A percentile compares a stretch with the other conserved stretches of the same genome.
These are phyloP conservation scores for Typhlomys cinereus DNA, from an alignment of 2,113 vertebrate genomes.

Conservation along the genomic window DNA sequence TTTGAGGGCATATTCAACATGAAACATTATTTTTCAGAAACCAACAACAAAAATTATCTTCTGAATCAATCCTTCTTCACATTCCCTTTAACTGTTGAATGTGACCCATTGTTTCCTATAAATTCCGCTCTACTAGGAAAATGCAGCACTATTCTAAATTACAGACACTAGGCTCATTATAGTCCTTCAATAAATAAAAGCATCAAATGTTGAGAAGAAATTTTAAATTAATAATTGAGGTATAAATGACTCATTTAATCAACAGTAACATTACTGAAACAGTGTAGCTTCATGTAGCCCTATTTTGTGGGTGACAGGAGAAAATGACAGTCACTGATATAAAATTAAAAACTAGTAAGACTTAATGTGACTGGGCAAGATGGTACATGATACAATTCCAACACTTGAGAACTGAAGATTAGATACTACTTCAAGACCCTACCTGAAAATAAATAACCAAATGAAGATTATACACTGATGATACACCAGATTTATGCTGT, in stretches of 20 bases:
- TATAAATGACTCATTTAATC: conserved; percentile 15
- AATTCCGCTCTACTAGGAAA: conserved; percentile 7
- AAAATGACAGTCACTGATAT: not conserved
- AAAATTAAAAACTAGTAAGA: not conserved
- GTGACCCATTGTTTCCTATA: not conserved
- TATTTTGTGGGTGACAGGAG: not conserved
- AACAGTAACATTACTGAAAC: not conserved
- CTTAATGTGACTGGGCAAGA: not conserved
- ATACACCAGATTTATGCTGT: no score
- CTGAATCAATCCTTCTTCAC: not conserved
- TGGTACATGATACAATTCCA: not conserved
- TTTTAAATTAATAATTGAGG: conserved; percentile 18
- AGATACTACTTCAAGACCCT: no score
- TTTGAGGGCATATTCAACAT: not conserved
- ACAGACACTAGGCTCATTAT: not conserved
- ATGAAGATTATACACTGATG: no score
- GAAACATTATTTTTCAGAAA: conserved; percentile 1
- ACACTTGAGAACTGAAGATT: not conserved
- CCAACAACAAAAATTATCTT: conserved; percentile 7
- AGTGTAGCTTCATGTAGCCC: not conserved
- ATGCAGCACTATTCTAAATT: not conserved
- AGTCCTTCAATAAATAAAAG: conserved; percentile 30
- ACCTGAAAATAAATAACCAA: no score
- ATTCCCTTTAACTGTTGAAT: not conserved
- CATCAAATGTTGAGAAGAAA: not conserved